Evolutionary conservation across 2,888 invertebrate genomes (phyloP).

Genomic region (Hoplodrina blanda): DNA sequence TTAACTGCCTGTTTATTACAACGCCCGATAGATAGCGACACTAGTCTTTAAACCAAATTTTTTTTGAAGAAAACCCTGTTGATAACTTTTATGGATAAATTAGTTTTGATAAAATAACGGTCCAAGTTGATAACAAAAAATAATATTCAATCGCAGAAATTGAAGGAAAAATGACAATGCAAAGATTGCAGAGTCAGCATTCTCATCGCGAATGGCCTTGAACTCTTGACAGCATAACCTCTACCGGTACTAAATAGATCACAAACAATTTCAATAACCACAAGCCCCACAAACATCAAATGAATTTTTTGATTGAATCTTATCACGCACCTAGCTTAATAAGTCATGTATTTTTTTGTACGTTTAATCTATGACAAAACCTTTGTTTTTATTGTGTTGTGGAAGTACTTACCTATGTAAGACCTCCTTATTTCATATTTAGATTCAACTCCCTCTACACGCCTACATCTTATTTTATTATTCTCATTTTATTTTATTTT

Average conservation of each 20-base stretch:
- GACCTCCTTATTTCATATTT: too few species aligned
- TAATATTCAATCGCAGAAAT: neutral
- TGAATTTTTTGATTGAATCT: neutral
- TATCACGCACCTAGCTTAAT: neutral
- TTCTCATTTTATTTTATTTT: neutral
- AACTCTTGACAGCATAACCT: constrained; percentile 16
- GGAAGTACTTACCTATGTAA: too few species aligned
- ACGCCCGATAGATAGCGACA: constrained; percentile 63
- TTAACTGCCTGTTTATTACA: constrained; percentile 25
- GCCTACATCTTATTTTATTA: neutral
- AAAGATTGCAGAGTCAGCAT: neutral
- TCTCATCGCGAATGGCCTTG: constrained; percentile 4
- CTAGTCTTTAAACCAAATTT: constrained; percentile 17
- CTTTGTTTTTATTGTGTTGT: too few species aligned
- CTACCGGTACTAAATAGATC: neutral
- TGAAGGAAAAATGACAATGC: neutral
- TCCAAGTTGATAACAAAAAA: neutral
- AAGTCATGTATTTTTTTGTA: too few species aligned
- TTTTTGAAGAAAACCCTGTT: too few species aligned
- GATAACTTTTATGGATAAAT: neutral
- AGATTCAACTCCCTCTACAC: neutral
- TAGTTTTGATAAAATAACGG: neutral
- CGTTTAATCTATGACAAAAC: too few species aligned
- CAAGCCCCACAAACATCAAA: neutral
- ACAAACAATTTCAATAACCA: neutral